These are phyloP conservation scores for Punctoribates punctum DNA, from an alignment of 2,888 invertebrate species.

Conservation along the genomic window DNA sequence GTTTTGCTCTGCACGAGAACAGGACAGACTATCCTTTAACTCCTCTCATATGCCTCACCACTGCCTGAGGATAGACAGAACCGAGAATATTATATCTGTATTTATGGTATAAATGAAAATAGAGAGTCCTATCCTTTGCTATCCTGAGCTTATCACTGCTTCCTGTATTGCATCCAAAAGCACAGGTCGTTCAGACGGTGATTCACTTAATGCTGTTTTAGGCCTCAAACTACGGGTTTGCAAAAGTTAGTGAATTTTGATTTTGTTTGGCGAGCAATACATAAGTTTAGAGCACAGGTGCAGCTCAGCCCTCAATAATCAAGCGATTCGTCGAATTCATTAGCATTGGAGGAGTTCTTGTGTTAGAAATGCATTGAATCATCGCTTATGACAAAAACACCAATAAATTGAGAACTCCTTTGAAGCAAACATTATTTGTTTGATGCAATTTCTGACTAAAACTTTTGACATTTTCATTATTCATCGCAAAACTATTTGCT, in stretches of 20 bases:
- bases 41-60: neutral
- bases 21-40: conserved; percentile 21
- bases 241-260: neutral
- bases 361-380: neutral
- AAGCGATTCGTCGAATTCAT: conserved; percentile 25
- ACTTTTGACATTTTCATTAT: neutral
- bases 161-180: conserved; percentile 20
- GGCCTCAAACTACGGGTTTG: neutral
- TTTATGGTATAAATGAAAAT: conserved; percentile 6
- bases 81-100: neutral
- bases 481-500: neutral
- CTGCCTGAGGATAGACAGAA: neutral
- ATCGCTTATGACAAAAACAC: neutral
- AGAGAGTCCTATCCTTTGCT: neutral
- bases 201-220: conserved; percentile 3
- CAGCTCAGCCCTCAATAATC: conserved; percentile 6
- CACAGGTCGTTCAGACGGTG: neutral
- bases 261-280: conserved; percentile 20
- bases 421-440: neutral
- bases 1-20: no score
- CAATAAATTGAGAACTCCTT: neutral
- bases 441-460: neutral
- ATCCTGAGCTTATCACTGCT: conserved; percentile 13
- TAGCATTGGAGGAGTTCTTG: neutral
- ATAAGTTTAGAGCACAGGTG: neutral